phyloP scores from a whole-genome alignment of 2,797 vertebrate species.

The Diplodus puntazzo region DNA sequence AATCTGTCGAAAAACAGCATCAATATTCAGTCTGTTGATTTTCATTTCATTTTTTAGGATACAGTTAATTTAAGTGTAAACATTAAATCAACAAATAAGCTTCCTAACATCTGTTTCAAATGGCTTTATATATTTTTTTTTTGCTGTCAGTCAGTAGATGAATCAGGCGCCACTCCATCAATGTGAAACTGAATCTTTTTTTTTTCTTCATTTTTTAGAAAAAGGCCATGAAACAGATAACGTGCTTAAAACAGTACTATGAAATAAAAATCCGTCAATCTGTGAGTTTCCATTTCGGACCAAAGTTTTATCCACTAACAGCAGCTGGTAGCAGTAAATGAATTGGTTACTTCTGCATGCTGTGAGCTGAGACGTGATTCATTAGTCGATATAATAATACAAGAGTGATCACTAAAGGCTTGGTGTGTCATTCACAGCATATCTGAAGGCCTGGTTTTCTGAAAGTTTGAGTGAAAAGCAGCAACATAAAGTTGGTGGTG shows the following conservation, averaged over 20 bases:
- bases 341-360: constrained; percentile 5
- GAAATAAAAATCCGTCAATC: neutral
- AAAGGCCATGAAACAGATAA: neutral
- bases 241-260: neutral
- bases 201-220: neutral
- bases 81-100: constrained; percentile 11
- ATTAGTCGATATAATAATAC: neutral
- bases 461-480: constrained; percentile 53
- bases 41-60: neutral
- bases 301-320: neutral
- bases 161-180: neutral
- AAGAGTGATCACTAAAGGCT: constrained; percentile 52
- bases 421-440: constrained; percentile 57
- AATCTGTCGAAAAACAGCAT: neutral
- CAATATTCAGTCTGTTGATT: constrained; percentile 6
- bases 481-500: constrained; percentile 17
- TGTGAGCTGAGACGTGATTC: constrained; percentile 35
- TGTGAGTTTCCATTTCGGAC: constrained; percentile 9
- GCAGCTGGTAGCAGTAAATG: constrained; percentile 4
- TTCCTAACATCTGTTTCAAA: neutral
- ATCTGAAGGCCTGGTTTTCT: constrained; percentile 49
- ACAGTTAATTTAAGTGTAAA: constrained; percentile 20
- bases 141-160: neutral
- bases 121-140: neutral
- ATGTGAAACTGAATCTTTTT: neutral